Evolutionary conservation across 2,113 vertebrate genomes (phyloP).

Genomic region (Emydocephalus ijimae): DNA sequence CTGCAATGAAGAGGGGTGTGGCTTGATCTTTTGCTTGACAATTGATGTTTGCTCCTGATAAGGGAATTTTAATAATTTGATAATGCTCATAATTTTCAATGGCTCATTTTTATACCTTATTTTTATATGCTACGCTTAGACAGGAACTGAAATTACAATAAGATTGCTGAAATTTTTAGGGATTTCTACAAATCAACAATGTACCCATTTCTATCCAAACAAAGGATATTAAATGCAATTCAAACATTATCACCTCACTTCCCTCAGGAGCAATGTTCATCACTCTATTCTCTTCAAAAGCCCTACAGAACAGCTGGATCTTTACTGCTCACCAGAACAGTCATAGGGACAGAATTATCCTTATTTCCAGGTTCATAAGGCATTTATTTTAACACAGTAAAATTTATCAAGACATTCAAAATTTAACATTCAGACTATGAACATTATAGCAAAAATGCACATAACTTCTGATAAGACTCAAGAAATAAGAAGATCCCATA

Average conservation of each 20-base stretch:
- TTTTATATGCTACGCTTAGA: not conserved
- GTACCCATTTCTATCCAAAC: not conserved
- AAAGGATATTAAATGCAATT: not conserved
- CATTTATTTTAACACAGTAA: not conserved
- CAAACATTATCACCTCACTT: not conserved
- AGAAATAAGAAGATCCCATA: not conserved
- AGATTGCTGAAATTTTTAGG: not conserved
- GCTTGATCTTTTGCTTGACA: conserved; percentile 85
- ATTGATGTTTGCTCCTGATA: conserved; percentile 83
- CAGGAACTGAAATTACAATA: not conserved
- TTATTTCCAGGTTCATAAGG: not conserved
- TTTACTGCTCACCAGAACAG: not conserved
- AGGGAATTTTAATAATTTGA: conserved; percentile 21
- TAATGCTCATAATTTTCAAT: not conserved
- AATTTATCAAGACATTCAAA: not conserved
- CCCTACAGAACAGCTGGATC: not conserved
- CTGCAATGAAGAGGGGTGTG: conserved; percentile 89
- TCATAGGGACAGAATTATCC: not conserved
- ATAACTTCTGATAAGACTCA: not conserved
- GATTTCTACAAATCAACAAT: not conserved
- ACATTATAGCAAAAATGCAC: not conserved
- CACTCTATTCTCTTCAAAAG: not conserved
- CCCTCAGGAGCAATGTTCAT: not conserved
- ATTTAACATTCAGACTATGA: not conserved
- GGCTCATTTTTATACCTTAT: not conserved